phyloP scores from a whole-genome alignment of 2,113 vertebrate genomes.

The Carollia perspicillata region DNA sequence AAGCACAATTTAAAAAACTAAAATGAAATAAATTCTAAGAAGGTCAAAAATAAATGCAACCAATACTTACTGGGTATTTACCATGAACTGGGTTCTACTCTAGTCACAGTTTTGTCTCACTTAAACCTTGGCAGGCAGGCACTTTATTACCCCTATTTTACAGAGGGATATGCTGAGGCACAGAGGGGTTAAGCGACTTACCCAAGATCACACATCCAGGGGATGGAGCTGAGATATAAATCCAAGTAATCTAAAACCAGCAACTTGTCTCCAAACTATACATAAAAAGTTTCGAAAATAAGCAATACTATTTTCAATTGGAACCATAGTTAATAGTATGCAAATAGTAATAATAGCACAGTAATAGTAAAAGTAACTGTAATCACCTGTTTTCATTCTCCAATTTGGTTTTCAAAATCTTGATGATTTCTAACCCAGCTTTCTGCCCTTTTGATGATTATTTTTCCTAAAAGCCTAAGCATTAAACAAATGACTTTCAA shows the following conservation, averaged over 20 bases:
- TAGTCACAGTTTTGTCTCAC: not conserved
- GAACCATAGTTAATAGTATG: not conserved
- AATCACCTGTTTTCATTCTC: not conserved
- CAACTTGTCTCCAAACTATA: not conserved
- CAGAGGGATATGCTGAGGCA: not conserved
- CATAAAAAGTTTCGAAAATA: not conserved
- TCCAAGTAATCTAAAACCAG: not conserved
- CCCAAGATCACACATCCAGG: not conserved
- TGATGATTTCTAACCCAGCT: not conserved
- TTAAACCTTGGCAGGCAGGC: not conserved
- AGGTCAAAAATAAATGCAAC: not conserved
- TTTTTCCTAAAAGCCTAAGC: slow-evolving; percentile 32
- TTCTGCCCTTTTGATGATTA: not conserved
- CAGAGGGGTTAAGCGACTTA: not conserved
- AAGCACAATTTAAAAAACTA: slow-evolving; percentile 9
- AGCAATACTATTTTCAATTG: not conserved
- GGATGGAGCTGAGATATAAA: not conserved
- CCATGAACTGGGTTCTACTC: not conserved
- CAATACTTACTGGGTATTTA: not conserved
- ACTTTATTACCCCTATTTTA: not conserved
- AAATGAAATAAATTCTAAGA: slow-evolving; percentile 7
- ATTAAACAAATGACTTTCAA: not conserved
- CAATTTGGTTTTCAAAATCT: not conserved
- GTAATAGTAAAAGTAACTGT: not conserved
- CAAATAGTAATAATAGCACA: not conserved